Base-by-base conservation (phyloP, 1,140 invertebrate species). In the Leptinotarsa lineolata region DNA sequence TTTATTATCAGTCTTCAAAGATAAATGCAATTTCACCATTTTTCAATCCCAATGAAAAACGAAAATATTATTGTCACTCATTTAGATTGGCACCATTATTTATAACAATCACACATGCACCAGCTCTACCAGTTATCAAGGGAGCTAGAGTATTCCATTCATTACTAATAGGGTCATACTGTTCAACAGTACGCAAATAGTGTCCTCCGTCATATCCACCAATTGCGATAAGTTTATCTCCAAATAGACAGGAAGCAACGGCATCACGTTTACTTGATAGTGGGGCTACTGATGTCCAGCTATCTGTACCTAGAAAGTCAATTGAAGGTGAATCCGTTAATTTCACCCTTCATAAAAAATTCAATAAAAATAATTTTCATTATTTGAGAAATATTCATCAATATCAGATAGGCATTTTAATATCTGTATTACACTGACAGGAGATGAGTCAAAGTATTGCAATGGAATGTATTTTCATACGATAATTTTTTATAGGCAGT, bases 191-290 rank as follows among this genome's bases (percentile, higher is more conserved):
- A 80, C 92, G 94, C 2, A 97, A 86, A 86, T 97, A 97, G 74
- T 93, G 91, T 80, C 94, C 93, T n/a, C 97, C 97, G 88, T 98
- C 96, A 85, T 97, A 97, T 0, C 97, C 97, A 39, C 97, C 96
- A 39, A 97, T 93, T 54, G 95, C 95, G 78, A 97, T 91, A 16
- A 98, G 86, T 76, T 91, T 88, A 83, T 97, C 95, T 68, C 96
- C 96, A 0, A 98, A 88, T 20, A 95, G 88, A 79, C 94, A 95
- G 64, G 96, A 95, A 21, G 95, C 96, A 64, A 98, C 93, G 3
- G 95, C 94, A 87, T 98, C 97, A 66, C 97, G 85, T 60, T 94
- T 91, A 77, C 94, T 89, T 39, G 91, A 93, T 86, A 98, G 91
- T 5, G 93, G 90, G 12, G 95, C 94, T 59, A 97, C 92, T 82